Evolutionary conservation across 1,140 invertebrate genomes (phyloP).

Genomic region (Tetranychus cinnabarinus): DNA sequence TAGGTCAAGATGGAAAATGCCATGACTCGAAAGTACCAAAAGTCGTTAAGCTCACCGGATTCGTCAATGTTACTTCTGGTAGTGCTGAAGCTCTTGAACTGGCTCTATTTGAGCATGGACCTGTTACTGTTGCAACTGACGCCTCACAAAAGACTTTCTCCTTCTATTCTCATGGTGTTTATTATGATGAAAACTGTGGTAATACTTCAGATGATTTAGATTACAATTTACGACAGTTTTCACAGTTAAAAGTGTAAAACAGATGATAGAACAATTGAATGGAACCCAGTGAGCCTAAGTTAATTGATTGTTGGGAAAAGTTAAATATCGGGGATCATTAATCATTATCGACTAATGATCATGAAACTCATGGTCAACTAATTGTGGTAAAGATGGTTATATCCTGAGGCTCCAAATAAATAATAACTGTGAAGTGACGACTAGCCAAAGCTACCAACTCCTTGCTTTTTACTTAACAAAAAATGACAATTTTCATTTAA

Average conservation of each 20-base stretch:
- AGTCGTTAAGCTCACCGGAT: constrained; percentile 52
- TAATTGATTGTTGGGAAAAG: too few species aligned
- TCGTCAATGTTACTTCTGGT: constrained; percentile 60
- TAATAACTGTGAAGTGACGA: constrained; percentile 44
- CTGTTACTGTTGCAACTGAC: constrained; percentile 60
- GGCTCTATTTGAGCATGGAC: constrained; percentile 66
- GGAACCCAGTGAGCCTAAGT: too few species aligned
- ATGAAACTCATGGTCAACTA: constrained; percentile 19
- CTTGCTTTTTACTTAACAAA: not conserved
- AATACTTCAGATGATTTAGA: constrained; percentile 18
- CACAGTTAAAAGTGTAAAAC: constrained; percentile 10
- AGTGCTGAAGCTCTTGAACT: constrained; percentile 51
- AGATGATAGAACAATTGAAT: too few species aligned
- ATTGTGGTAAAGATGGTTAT: constrained; percentile 31
- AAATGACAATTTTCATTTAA: too few species aligned
- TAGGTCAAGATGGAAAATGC: constrained; percentile 57
- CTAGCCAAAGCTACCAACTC: constrained; percentile 5
- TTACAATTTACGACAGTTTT: constrained; percentile 20
- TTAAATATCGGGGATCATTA: too few species aligned
- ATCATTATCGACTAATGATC: constrained; percentile 22
- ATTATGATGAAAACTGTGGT: constrained; percentile 65
- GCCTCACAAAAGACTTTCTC: too few species aligned
- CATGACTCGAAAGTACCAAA: constrained; percentile 45
- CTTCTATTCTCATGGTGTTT: constrained; percentile 36
- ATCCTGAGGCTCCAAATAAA: constrained; percentile 26